Conservation (phyloP, 2,888 invertebrate species). For the Plagiodera versicolora region DNA sequence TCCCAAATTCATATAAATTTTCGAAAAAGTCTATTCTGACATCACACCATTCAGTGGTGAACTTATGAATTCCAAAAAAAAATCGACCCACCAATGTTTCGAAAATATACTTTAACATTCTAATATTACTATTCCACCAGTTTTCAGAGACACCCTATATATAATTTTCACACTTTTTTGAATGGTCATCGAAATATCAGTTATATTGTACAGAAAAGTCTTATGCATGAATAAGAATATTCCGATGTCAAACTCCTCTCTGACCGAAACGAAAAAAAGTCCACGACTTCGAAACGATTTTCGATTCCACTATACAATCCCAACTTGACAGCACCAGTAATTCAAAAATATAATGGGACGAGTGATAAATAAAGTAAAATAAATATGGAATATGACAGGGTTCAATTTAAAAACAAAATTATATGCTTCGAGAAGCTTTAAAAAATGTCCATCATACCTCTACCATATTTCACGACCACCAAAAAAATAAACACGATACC, state of each 20-base stretch:
- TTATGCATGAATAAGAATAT: neutral
- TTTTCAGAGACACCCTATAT: no score
- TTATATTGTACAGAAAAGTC: no score
- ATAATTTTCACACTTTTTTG: no score
- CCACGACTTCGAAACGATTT: constrained; percentile 12
- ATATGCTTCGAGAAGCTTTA: constrained; percentile 36
- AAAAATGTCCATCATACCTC: constrained; percentile 40
- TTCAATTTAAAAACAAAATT: constrained; percentile 42
- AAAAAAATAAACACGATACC: constrained; percentile 38
- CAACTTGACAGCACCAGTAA: constrained; percentile 25
- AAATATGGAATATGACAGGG: constrained; percentile 27
- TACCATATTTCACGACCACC: constrained; percentile 38
- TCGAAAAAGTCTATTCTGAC: no score
- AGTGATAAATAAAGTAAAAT: constrained; percentile 28
- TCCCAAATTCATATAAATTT: no score
- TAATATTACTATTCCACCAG: no score
- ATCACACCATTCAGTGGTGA: no score
- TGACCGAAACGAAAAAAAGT: neutral
- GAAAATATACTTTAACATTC: no score
- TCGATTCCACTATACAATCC: constrained; percentile 24
- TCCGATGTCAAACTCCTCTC: neutral
- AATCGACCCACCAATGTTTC: no score
- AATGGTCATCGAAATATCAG: no score
- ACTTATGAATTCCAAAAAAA: no score
- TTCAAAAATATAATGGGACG: constrained; percentile 27